A percentile compares a stretch with the other conserved stretches of the same genome.
These are phyloP conservation scores for Nephrotoma guestfalica DNA, from an alignment of 2,888 invertebrate species.

Conservation along the genomic window DNA sequence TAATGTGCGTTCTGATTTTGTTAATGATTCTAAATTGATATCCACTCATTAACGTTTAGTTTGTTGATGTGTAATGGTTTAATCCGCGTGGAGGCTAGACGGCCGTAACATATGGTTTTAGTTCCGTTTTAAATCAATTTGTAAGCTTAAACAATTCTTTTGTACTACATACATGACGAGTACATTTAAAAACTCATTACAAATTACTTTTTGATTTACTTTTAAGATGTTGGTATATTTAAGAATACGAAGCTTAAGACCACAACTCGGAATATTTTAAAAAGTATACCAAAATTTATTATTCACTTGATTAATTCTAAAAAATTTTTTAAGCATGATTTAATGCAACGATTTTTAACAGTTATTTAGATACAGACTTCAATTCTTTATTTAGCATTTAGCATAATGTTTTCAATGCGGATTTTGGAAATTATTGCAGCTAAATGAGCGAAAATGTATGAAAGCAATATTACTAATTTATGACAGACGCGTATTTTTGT, in stretches of 20 bases:
- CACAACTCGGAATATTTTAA: background rate
- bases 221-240: background rate
- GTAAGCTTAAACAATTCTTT: background rate
- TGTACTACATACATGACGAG: background rate
- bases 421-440: too few relatives aligned
- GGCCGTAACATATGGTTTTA: background rate
- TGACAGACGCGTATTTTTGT: too few relatives aligned
- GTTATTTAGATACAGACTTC: background rate
- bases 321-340: background rate
- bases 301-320: background rate
- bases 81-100: too few relatives aligned
- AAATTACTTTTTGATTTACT: background rate
- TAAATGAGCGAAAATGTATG: too few relatives aligned
- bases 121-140: background rate
- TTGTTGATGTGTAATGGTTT: too few relatives aligned
- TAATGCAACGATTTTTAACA: background rate
- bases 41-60: too few relatives aligned
- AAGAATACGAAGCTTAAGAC: background rate
- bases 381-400: background rate
- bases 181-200: background rate
- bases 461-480: too few relatives aligned
- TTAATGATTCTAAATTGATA: background rate
- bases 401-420: background rate
- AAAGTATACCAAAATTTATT: background rate
- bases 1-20: background rate